Percentiles rank a stretch among this genome's conserved stretches.
These are phyloP conservation scores for Todiramphus saurophagus DNA, from an alignment of 2,113 vertebrate species.

Conservation along the genomic window DNA sequence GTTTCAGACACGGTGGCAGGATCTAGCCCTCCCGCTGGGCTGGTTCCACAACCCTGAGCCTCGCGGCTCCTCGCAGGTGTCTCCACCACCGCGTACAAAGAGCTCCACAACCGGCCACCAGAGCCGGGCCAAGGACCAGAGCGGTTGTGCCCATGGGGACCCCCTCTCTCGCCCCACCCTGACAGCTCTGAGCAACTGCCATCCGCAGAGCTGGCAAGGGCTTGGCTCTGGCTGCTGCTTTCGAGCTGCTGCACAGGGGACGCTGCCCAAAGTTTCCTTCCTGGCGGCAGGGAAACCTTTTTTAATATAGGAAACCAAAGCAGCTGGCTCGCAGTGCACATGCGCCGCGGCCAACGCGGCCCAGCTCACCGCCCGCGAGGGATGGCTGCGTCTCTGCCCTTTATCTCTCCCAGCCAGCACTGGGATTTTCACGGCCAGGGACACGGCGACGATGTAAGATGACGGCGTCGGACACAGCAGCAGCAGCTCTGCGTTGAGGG, in stretches of 20 bases:
- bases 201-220: neutral
- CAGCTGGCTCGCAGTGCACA: neutral
- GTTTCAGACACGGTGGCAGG: neutral
- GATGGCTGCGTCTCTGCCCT: neutral
- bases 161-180: neutral
- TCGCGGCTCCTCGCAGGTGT: neutral
- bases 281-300: constrained; percentile 5
- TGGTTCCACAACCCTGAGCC: neutral
- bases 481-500: neutral
- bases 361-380: neutral
- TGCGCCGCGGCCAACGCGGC: neutral
- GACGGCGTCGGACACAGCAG: neutral
- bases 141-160: neutral
- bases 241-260: neutral
- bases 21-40: neutral
- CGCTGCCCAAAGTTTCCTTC: constrained; percentile 37
- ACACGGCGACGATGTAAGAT: accelerated
- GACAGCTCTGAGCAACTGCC: neutral
- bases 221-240: neutral
- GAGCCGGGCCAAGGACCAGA: neutral
- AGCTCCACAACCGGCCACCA: neutral
- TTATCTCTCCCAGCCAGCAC: neutral
- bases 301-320: neutral
- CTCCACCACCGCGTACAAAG: neutral
- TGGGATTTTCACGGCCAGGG: neutral